Evolutionary conservation across 2,888 invertebrate genomes (phyloP).

Genomic region (Rhimphoctona megacephalus): DNA sequence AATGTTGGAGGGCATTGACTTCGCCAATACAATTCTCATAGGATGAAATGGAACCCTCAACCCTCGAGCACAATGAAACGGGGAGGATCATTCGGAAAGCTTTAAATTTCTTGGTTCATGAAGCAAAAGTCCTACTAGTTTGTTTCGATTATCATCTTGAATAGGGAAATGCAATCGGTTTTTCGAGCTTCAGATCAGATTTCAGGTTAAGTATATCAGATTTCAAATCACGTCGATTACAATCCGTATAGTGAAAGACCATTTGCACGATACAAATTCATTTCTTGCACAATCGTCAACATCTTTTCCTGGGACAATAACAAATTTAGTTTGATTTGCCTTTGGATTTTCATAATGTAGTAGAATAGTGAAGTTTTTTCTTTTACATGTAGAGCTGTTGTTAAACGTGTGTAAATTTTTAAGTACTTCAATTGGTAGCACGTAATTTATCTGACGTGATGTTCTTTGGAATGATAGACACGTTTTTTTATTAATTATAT

Average conservation of each 20-base stretch:
- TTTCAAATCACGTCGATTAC: neutral
- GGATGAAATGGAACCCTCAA: constrained; percentile 1
- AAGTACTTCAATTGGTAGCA: neutral
- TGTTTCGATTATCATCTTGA: constrained; percentile 4
- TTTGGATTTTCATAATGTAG: neutral
- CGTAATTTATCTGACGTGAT: too few relatives aligned
- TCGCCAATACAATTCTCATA: constrained; percentile 16
- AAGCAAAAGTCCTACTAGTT: constrained; percentile 17
- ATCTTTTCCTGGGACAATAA: neutral
- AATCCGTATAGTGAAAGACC: neutral
- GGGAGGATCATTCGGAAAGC: neutral
- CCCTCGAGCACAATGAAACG: constrained; percentile 17
- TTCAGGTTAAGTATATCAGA: constrained; percentile 5
- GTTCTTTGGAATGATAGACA: too few relatives aligned
- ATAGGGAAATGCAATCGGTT: constrained; percentile 1
- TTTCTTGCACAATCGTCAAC: neutral
- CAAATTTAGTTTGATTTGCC: neutral
- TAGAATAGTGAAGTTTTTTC: neutral
- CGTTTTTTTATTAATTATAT: too few relatives aligned
- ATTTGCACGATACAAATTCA: neutral
- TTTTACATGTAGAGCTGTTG: neutral
- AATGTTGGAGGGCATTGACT: constrained; percentile 38
- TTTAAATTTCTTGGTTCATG: constrained; percentile 6
- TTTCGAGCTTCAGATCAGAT: neutral
- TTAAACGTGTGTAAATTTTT: too few relatives aligned